Conservation (phyloP, 2,113 vertebrate genomes). For the Sakesphorus luctuosus region DNA sequence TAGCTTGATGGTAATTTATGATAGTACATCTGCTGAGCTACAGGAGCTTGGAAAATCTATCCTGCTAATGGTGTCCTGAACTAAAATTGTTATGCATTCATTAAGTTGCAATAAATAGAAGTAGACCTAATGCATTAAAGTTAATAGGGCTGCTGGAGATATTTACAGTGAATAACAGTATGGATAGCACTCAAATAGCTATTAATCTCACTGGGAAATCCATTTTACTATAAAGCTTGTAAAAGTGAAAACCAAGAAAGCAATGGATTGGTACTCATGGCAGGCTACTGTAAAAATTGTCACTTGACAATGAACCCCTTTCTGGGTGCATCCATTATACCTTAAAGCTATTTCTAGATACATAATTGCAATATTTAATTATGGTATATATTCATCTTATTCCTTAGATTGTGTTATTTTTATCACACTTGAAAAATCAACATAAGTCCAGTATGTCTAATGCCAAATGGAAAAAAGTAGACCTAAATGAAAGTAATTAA, state of each 20-base stretch:
- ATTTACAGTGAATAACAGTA: slow-evolving; percentile 47
- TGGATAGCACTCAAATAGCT: not conserved
- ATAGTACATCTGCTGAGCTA: slow-evolving; percentile 26
- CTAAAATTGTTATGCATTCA: slow-evolving; percentile 63
- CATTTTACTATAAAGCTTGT: slow-evolving; percentile 17
- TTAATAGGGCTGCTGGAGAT: slow-evolving; percentile 55
- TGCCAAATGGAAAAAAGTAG: not conserved
- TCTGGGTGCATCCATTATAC: not conserved
- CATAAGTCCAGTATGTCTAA: not conserved
- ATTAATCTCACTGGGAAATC: slow-evolving; percentile 24
- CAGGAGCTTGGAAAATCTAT: slow-evolving; percentile 43
- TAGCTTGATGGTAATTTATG: slow-evolving; percentile 18
- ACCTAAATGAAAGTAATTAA: not conserved
- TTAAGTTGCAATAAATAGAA: slow-evolving; percentile 59
- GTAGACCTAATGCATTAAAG: slow-evolving; percentile 52
- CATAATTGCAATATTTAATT: not conserved
- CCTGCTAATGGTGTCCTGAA: slow-evolving; percentile 35
- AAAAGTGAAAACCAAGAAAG: not conserved
- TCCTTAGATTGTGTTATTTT: not conserved
- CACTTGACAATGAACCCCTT: not conserved
- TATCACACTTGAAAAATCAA: not conserved
- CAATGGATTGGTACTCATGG: not conserved
- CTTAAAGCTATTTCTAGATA: not conserved
- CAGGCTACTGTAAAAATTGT: not conserved
- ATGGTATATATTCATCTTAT: not conserved